Conservation (phyloP, 2,888 invertebrate species). For the Quadriops clusia region DNA sequence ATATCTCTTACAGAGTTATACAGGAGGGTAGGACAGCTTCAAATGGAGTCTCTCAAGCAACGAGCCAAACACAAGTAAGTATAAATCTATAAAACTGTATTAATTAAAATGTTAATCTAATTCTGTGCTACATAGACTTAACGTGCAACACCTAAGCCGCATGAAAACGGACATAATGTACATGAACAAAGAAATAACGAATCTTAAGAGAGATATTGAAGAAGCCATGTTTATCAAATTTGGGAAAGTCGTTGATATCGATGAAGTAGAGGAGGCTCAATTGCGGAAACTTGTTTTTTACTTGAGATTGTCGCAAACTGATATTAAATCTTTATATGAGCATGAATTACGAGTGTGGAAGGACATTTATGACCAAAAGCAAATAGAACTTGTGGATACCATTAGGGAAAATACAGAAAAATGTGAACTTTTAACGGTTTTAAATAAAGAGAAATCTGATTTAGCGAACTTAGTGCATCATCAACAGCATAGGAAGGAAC, state of each 20-base stretch:
- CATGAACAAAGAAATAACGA: conserved; percentile 49
- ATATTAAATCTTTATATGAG: conserved; percentile 37
- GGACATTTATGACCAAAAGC: conserved; percentile 27
- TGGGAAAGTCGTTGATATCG: conserved; percentile 41
- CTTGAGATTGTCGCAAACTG: conserved; percentile 39
- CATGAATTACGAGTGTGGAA: conserved; percentile 36
- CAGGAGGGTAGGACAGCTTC: conserved; percentile 49
- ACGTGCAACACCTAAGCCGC: conserved; percentile 53
- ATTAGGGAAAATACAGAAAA: conserved; percentile 44
- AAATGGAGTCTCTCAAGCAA: conserved; percentile 52
- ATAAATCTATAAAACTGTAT: conserved; percentile 3
- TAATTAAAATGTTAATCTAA: neutral
- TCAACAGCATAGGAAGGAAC: conserved; percentile 29
- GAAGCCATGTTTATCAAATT: conserved; percentile 45
- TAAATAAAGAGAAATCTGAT: conserved; percentile 42
- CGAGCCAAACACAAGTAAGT: conserved; percentile 47
- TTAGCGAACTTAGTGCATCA: conserved; percentile 34
- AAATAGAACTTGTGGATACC: conserved; percentile 35
- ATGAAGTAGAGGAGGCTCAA: conserved; percentile 46
- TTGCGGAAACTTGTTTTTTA: conserved; percentile 44
- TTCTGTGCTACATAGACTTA: no score
- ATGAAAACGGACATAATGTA: conserved; percentile 58
- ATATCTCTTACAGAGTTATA: conserved; percentile 45
- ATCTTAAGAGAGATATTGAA: conserved; percentile 43
- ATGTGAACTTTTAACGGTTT: conserved; percentile 41